phyloP scores from a whole-genome alignment of 2,113 vertebrate genomes.

The Xenus cinereus region DNA sequence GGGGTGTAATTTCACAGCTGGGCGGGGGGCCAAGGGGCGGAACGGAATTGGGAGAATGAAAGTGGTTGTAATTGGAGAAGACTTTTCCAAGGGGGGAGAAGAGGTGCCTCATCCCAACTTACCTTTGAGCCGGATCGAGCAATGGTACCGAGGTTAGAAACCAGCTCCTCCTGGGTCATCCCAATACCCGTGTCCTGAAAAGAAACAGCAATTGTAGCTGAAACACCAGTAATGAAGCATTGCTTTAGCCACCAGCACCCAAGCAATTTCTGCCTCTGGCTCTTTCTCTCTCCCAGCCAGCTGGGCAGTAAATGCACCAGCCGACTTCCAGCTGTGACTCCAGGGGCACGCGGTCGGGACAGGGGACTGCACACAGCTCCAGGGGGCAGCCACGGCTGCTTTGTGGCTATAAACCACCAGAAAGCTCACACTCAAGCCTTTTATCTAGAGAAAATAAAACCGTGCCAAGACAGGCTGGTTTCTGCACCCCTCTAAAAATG shows the following conservation, averaged over 20 bases:
- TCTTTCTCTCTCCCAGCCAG: background rate
- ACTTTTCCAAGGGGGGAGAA: background rate
- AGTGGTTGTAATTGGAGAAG: background rate
- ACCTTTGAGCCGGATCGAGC: slow-evolving; percentile 97
- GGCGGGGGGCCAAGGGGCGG: background rate
- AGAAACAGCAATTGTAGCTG: background rate
- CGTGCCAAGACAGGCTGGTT: background rate
- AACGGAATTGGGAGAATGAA: background rate
- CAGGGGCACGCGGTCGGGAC: background rate
- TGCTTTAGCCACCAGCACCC: background rate
- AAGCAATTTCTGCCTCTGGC: background rate
- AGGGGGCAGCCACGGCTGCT: background rate
- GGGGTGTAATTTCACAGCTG: background rate
- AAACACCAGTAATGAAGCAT: background rate
- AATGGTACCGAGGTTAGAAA: slow-evolving; percentile 93
- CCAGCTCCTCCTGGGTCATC: slow-evolving; percentile 90
- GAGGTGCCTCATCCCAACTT: background rate
- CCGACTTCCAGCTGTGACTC: background rate
- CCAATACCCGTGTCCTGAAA: slow-evolving; percentile 93
- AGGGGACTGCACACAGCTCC: background rate
- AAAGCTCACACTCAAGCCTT: background rate
- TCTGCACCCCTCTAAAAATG: background rate
- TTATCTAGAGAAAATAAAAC: background rate
- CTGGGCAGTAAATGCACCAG: background rate
- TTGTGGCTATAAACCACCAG: background rate